Base-by-base conservation (phyloP, 2,113 vertebrate species). In the Macrotis lagotis region DNA sequence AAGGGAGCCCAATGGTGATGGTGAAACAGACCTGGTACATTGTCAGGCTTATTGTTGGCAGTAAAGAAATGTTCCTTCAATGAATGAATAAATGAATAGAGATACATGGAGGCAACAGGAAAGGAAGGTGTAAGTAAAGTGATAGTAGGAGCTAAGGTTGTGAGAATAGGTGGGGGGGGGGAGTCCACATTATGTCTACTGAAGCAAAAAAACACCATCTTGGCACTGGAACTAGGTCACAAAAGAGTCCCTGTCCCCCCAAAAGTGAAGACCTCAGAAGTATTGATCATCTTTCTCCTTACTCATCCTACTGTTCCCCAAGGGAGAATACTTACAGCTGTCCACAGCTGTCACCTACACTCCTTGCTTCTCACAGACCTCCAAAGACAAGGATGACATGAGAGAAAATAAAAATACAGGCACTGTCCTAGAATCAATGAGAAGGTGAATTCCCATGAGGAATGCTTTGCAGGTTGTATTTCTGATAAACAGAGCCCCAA, bases 281-380 rank as follows among this genome's bases (percentile, higher is more conserved):
- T 12, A 53, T 88, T 96, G 24, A 90, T 28, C 51, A 50, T 0
- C 0, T 88, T 92, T 96, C 94, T 83, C 24, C 91, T 51, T 91
- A 50, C 37, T 96, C 96, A 94, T 97, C 74, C 91, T 88, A 3
- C 90, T 96, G 51, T 24, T 89, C 90, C 93, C 96, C 52, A 95
- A 95, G 92, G 94, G 95, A 91, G 74, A 95, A 55, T 96, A 88
- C 83, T 92, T 95, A 93, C 94, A 93, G 95, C 52, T 90, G 94
- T 95, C 51, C 89, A 51, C 93, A 0, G 0, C 90, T 93, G 2
- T 50, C 52, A 92, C 91, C 90, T 28, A 31, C 94, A 3, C 47
- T 91, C 48, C 95, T 93, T 94, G 90, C 93, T 95, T 59, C 7
- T 31, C 0, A 89, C 89, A 95, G 92, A 66, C 47, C 22, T 94